Conservation (phyloP, 35 echinoderm and acorn worm genomes). For the Apostichopus californicus region DNA sequence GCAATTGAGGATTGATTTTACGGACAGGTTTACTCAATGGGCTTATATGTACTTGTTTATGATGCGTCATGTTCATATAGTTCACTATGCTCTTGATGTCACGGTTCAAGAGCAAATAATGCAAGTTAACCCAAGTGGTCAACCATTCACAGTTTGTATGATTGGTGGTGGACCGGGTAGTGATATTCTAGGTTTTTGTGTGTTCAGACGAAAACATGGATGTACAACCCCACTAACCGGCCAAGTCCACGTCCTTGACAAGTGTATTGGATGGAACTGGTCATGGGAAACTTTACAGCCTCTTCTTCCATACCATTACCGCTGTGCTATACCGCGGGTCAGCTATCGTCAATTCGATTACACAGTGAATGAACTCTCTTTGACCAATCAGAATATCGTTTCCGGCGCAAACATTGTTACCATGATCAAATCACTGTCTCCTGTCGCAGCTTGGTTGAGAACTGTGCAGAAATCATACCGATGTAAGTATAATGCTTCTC, state of each 20-base stretch:
- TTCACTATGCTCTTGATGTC: background rate
- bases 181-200: conserved; percentile 28
- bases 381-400: background rate
- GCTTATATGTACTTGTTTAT: conserved; percentile 44
- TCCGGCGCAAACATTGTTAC: conserved; percentile 1
- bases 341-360: conserved; percentile 22
- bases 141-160: background rate
- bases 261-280: background rate
- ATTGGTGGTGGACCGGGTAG: conserved; percentile 49
- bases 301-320: background rate
- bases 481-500: conserved; percentile 1
- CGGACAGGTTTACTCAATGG: background rate
- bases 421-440: conserved; percentile 42
- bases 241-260: conserved; percentile 16
- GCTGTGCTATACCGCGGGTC: background rate
- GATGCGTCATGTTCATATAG: conserved; percentile 50
- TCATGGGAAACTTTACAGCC: background rate
- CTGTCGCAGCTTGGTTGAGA: conserved; percentile 34
- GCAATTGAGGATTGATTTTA: background rate
- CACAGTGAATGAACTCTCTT: background rate
- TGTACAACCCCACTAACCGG: background rate
- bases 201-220: conserved; percentile 1
- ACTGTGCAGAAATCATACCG: background rate
- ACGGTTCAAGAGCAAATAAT: background rate
- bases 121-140: background rate